phyloP scores from a whole-genome alignment of 2,888 invertebrate species.

The Tupiocoris notatus region DNA sequence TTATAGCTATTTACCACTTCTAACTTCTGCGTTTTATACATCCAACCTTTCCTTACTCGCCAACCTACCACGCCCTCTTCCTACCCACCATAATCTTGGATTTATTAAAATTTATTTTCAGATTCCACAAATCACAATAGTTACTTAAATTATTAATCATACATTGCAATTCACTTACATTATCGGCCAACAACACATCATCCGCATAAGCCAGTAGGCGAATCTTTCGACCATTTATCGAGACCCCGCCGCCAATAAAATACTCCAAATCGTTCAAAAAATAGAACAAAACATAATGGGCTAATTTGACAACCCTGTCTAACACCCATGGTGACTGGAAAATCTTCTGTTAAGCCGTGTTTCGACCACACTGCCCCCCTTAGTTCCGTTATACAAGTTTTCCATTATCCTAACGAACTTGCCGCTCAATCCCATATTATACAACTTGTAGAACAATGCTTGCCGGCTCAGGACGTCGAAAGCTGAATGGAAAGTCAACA shows the following conservation, averaged over 20 bases:
- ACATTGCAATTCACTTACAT: conserved; percentile 3
- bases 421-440: neutral
- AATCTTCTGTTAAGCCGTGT: conserved; percentile 37
- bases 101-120: neutral
- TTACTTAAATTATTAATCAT: neutral
- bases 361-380: conserved; percentile 5
- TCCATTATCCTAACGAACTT: neutral
- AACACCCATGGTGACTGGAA: conserved; percentile 40
- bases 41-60: conserved; percentile 14
- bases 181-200: conserved; percentile 45
- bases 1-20: conserved; percentile 13
- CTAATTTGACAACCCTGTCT: conserved; percentile 38
- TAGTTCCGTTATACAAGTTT: neutral
- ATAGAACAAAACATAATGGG: no score
- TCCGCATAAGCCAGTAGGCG: conserved; percentile 44
- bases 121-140: conserved; percentile 11
- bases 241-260: conserved; percentile 6
- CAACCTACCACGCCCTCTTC: neutral
- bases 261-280: conserved; percentile 36
- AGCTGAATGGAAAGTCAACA: conserved; percentile 41
- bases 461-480: conserved; percentile 47
- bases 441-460: conserved; percentile 8
- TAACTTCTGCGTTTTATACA: neutral
- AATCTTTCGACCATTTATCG: neutral
- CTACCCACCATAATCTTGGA: no score